phyloP scores from a whole-genome alignment of 1,140 invertebrate genomes.

The Drosophila mojavensis region DNA sequence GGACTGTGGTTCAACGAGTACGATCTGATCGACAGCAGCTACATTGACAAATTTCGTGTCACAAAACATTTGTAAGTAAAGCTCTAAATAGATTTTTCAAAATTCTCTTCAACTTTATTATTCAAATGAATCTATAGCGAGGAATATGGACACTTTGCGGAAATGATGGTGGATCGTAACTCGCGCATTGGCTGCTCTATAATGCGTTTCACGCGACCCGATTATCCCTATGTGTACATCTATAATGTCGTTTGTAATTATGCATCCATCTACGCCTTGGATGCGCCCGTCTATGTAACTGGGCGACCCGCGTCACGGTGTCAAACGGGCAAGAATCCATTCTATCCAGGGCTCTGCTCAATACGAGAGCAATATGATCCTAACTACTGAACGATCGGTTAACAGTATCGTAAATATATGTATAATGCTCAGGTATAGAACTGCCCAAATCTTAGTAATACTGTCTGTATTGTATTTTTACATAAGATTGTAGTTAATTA shows the following conservation, averaged over 20 bases:
- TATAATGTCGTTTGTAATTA: slow-evolving; percentile 82
- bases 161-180: slow-evolving; percentile 78
- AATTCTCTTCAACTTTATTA: no score
- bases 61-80: slow-evolving; percentile 78
- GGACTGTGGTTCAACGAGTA: slow-evolving; percentile 78
- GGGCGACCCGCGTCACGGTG: slow-evolving; percentile 64
- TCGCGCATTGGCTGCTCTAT: slow-evolving; percentile 73
- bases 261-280: slow-evolving; percentile 72
- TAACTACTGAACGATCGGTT: slow-evolving; percentile 62
- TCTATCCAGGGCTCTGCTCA: slow-evolving; percentile 79
- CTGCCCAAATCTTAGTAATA: slow-evolving; percentile 48
- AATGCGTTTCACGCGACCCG: slow-evolving; percentile 72
- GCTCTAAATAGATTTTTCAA: no score
- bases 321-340: slow-evolving; percentile 68
- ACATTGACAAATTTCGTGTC: slow-evolving; percentile 68
- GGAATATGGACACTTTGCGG: slow-evolving; percentile 81
- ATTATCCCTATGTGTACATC: slow-evolving; percentile 74
- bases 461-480: slow-evolving; percentile 48
- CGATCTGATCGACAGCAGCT: slow-evolving; percentile 70
- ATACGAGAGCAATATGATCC: slow-evolving; percentile 69
- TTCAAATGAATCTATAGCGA: slow-evolving; percentile 43
- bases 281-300: slow-evolving; percentile 63
- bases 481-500: slow-evolving; percentile 34
- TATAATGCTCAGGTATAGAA: slow-evolving; percentile 52
- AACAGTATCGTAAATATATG: slow-evolving; percentile 10